Evolutionary conservation across 2,113 vertebrate species (phyloP).

Genomic region (Zootoca vivipara): DNA sequence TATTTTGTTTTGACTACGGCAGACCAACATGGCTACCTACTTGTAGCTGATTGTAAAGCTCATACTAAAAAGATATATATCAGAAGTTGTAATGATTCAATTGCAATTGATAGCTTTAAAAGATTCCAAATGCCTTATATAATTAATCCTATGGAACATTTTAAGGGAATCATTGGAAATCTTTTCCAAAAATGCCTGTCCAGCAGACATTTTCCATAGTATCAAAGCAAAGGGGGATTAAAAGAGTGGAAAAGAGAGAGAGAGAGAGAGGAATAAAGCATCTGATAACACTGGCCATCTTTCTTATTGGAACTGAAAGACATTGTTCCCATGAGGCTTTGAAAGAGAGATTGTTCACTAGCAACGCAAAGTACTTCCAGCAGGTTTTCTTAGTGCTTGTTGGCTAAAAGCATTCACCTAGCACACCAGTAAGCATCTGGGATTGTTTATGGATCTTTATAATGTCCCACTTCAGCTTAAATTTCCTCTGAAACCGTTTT

Average conservation of each 20-base stretch:
- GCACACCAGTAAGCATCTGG: not conserved
- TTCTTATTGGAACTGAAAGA: constrained; percentile 26
- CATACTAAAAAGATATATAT: constrained; percentile 12
- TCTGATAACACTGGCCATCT: constrained; percentile 7
- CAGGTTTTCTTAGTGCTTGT: constrained; percentile 40
- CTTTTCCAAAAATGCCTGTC: not conserved
- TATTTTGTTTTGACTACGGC: too few relatives aligned
- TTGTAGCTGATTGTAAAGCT: too few relatives aligned
- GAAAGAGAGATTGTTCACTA: not conserved
- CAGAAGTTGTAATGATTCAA: constrained; percentile 11
- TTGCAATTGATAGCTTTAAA: not conserved
- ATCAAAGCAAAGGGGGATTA: not conserved
- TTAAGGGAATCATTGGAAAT: not conserved
- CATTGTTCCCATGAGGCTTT: not conserved
- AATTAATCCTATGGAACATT: constrained; percentile 29
- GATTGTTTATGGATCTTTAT: not conserved
- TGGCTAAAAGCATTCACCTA: constrained; percentile 20
- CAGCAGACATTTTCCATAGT: constrained; percentile 16
- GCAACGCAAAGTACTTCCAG: constrained; percentile 32
- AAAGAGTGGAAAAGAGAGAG: not conserved
- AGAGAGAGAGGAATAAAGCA: not conserved
- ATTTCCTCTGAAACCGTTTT: not conserved
- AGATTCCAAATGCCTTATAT: not conserved
- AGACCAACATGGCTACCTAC: too few relatives aligned
- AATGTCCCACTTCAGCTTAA: not conserved